phyloP scores from a whole-genome alignment of 2,797 vertebrate species.

The Xiphorhynchus erythropygius region DNA sequence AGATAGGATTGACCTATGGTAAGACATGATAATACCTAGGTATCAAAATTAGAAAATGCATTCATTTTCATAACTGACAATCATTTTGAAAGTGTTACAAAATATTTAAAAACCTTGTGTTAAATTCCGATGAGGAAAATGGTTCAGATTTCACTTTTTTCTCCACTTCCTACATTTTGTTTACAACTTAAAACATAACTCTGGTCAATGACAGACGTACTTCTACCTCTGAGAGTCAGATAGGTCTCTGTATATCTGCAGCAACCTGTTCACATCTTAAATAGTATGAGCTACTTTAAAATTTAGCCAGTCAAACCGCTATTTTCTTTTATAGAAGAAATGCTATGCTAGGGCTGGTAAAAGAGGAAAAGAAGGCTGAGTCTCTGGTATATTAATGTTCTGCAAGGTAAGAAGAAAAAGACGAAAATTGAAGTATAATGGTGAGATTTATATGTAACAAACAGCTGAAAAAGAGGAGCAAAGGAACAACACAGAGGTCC shows the following conservation, averaged over 20 bases:
- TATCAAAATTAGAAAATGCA: not conserved
- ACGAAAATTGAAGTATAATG: not conserved
- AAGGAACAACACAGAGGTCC: not conserved
- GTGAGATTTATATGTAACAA: not conserved
- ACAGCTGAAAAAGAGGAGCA: not conserved
- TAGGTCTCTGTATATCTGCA: rapidly evolving
- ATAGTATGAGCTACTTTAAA: not conserved
- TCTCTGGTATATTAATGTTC: not conserved
- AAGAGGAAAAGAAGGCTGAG: not conserved
- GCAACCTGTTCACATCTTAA: not conserved
- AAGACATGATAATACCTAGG: not conserved
- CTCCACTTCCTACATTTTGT: not conserved
- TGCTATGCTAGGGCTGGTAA: not conserved
- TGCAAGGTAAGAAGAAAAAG: not conserved
- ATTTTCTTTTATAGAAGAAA: not conserved
- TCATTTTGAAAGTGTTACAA: not conserved
- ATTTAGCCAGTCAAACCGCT: not conserved
- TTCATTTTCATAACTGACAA: not conserved
- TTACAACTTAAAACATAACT: not conserved
- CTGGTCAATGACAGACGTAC: not conserved
- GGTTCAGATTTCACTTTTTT: not conserved
- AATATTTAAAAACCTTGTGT: not conserved
- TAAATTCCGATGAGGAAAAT: not conserved
- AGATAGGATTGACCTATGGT: rapidly evolving
- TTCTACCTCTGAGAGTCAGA: not conserved